These are phyloP conservation scores for Rattus norvegicus DNA, from an alignment of 2,113 vertebrate species.

Conservation along the genomic window GRCr8 NC_086030.1:41853001-41853500, in stretches of 20 bases:
- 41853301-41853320: neutral
- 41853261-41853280: neutral
- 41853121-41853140: neutral
- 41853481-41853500: neutral
- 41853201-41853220: neutral
- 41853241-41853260: neutral
- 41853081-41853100: neutral
- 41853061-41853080: accelerated
- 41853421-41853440: neutral
- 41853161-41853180: neutral
- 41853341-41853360: neutral
- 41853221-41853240: too few relatives aligned
- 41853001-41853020: neutral
- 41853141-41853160: too few relatives aligned
- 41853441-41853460: neutral
- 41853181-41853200: neutral
- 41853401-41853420: accelerated
- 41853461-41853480: neutral
- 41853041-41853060: too few relatives aligned
- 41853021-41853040: neutral
- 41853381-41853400: neutral
- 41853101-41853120: neutral
- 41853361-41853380: neutral
- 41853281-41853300: neutral
- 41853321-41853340: neutral